Evolutionary conservation across 2,797 vertebrate genomes (phyloP).

Genomic region (Peromyscus melanophrys): DNA sequence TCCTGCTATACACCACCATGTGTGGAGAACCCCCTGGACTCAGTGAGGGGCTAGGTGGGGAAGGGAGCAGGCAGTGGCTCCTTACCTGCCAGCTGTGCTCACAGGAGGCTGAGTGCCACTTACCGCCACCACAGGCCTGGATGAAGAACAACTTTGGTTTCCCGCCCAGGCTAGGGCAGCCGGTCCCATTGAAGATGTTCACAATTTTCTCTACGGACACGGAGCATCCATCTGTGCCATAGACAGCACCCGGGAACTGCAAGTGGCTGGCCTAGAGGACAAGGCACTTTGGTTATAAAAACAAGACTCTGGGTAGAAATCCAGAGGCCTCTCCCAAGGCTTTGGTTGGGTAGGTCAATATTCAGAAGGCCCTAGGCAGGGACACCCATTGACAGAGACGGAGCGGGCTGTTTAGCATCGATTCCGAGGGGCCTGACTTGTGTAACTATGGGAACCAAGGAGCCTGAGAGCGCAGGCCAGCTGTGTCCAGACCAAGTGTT

Average conservation of each 20-base stretch:
- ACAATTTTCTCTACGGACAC: conserved; percentile 94
- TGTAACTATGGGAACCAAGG: neutral
- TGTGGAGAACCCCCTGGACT: neutral
- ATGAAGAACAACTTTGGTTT: conserved; percentile 99
- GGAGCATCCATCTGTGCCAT: conserved; percentile 93
- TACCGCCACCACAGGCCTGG: conserved; percentile 98
- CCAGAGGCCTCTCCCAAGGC: neutral
- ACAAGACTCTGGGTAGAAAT: neutral
- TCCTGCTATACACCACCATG: no score
- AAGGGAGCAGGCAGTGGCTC: neutral
- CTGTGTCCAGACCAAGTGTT: neutral
- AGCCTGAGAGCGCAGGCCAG: neutral
- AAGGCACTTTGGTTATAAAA: conserved; percentile 73
- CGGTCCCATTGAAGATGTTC: conserved; percentile 93
- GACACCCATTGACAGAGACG: neutral
- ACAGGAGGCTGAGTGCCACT: conserved; percentile 38
- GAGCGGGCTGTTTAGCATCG: neutral
- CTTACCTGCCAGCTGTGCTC: neutral
- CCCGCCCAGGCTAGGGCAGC: conserved; percentile 94
- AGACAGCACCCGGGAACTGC: conserved; percentile 95
- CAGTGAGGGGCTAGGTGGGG: neutral
- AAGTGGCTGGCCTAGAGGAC: conserved; percentile 93
- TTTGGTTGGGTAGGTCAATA: neutral
- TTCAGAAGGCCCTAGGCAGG: neutral
- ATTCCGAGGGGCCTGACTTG: neutral